Evolutionary conservation across 2,113 vertebrate species (phyloP), one percentile per base, ranked within the genome.

Genomic region (Embiotoca jacksoni): DNA sequence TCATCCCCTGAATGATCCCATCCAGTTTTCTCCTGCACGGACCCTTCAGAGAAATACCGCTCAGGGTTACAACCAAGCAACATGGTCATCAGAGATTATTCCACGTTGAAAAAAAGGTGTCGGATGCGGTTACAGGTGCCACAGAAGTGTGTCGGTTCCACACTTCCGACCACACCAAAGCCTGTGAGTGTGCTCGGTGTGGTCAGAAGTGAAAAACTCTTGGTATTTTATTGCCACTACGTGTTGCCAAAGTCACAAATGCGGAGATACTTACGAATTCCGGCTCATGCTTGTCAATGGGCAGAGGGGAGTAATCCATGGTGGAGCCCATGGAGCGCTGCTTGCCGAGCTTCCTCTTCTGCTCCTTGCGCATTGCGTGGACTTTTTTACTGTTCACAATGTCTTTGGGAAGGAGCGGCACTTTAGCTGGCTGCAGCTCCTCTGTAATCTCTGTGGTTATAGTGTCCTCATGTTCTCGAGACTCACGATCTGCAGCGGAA

Each of bases 21-120:
- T 99, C 98, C 95, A 99, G 95, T 86, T 98, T 98, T 85, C 98
- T 95, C 82, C 98, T 95, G 95, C 98, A 99, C 0, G 98, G 98
- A 54, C 97, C 98, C 98, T 99, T 87, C 10, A 23, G 39, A 61
- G n/a, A 36, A 59, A 78, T 8, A 72, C 53, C 86, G 35, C 14
- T 32, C 6, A 4, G 6, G 3, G 39, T 80, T 57, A 75, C 4
- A 72, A 71, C 36, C 41, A 35, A 59, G 10, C 11, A 41, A n/a
- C 14, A 41, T 3, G 13, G 6, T 49, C 23, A 31, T 37, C 36
- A 8, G 23, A 68, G 8, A 30, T 44, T 37, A 16, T 39, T 13
- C 35, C 41, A 30, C 6, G 8, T 23, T 37, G 16, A 41, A 6
- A 49, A 59, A 10, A 23, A 23, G 23, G 23, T 23, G 23, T 16